Evolutionary conservation across 2,888 invertebrate species (phyloP), one percentile per base, ranked within the genome.

Genomic region (Anthophora plumipes): DNA sequence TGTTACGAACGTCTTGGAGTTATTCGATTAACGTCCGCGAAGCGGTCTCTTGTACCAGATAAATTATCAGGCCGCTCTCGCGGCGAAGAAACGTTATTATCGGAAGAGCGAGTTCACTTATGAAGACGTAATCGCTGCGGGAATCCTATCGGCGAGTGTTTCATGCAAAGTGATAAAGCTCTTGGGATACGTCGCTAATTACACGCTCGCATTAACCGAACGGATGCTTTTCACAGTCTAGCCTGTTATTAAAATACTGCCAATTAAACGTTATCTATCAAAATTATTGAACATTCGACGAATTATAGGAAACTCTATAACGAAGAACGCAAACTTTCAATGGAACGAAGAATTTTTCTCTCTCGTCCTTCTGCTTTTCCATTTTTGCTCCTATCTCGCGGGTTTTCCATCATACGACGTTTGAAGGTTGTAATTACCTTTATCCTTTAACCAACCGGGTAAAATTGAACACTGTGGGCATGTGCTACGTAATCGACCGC

Each of bases 101-200:
- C 72, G 60, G 20, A 17, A 67, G 22, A 54, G 37, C 67, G 50
- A 63, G n/a, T 63, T 68, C 79, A 48, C 61, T 78, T 76, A 77
- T 82, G 77, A 77, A 75, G 66, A 80, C 64, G 74, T 74, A 82
- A 82, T 82, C 72, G 61, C 67, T 50, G 68, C 39, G 52, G 67
- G 60, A 48, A 46, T 20, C 31, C 64, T 46, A 31, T 55, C 64
- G 60, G 43, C 61, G 57, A 22, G 50, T 52, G 68, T 64, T 67
- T 55, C 54, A 54, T 54, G 81, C 59, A 31, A 48, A 48, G 50
- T 68, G 85, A 84, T 85, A 78, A 82, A 82, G 78, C 75, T 72
- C 57, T 54, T 69, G 31, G 31, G 59, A 69, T 82, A 82, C 66
- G 75, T 54, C 61, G 60, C 59, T 82, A 77, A 82, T 82, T 82